Evolutionary conservation across 1,140 invertebrate species (phyloP).

Genomic region (Chelonus insularis): DNA sequence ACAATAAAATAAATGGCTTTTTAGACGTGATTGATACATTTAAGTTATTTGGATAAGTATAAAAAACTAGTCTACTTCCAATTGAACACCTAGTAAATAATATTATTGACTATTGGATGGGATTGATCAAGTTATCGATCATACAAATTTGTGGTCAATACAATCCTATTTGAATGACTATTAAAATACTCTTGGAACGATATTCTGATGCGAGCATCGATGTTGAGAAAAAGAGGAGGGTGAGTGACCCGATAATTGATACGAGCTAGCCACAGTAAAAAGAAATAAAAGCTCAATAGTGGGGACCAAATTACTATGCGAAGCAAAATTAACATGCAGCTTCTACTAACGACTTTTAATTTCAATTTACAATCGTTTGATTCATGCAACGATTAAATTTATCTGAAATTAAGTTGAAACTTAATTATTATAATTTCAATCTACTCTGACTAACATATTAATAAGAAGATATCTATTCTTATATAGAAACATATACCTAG

Average conservation of each 20-base stretch:
- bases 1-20: no score
- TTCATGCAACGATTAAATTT: background rate
- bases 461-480: no score
- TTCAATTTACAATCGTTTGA: background rate
- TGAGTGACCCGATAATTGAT: conserved; percentile 16
- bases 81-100: background rate
- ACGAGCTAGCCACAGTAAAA: conserved; percentile 2
- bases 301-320: conserved; percentile 15
- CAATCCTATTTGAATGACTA: background rate
- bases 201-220: background rate
- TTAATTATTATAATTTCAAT: no score
- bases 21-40: no score
- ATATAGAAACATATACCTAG: no score
- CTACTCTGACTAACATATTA: no score
- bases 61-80: no score
- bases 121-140: conserved; percentile 25
- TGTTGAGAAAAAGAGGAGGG: background rate
- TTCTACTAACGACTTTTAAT: background rate
- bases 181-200: background rate
- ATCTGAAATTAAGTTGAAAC: background rate
- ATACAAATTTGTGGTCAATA: background rate
- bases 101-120: no score
- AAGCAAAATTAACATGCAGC: conserved; percentile 13
- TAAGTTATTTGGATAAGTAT: no score
- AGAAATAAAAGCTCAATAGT: conserved; percentile 8